Conservation (phyloP, 2,113 vertebrate genomes). For the Cyprinus carpio region DNA sequence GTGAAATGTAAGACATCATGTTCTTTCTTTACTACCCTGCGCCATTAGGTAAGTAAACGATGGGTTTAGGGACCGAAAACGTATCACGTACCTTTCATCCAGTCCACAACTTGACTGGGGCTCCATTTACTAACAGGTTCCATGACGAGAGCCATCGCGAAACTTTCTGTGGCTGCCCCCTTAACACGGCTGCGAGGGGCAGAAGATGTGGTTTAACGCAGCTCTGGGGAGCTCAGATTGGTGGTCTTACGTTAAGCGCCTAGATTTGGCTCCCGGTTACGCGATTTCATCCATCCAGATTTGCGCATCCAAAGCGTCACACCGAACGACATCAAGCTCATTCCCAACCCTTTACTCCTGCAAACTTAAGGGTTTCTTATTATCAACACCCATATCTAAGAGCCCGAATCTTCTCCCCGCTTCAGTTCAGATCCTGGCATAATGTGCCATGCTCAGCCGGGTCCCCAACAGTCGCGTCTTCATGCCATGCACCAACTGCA, state of each 20-base stretch:
- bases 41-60: background rate
- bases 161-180: conserved; percentile 43
- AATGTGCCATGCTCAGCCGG: conserved; percentile 25
- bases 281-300: conserved; percentile 44
- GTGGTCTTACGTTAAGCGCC: conserved; percentile 28
- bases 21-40: background rate
- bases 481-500: conserved; percentile 26
- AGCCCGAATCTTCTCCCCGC: conserved; percentile 5
- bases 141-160: conserved; percentile 85
- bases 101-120: conserved; percentile 88
- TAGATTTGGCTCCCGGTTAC: conserved; percentile 22
- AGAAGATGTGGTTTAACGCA: conserved; percentile 8
- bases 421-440: conserved; percentile 33
- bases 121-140: conserved; percentile 90
- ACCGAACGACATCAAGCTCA: conserved; percentile 19
- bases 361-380: conserved; percentile 15
- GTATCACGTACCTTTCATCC: conserved; percentile 84
- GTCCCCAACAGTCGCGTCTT: conserved; percentile 29
- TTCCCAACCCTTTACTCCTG: conserved; percentile 4
- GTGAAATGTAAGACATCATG: no score
- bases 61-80: background rate
- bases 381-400: background rate
- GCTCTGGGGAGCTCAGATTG: background rate
- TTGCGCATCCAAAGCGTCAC: conserved; percentile 32
- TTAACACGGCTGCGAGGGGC: no score